Percentiles rank a stretch among this genome's conserved stretches.
Evolutionary conservation across 2,888 invertebrate species (phyloP).

Genomic region (Gymnosoma rotundatum): DNA sequence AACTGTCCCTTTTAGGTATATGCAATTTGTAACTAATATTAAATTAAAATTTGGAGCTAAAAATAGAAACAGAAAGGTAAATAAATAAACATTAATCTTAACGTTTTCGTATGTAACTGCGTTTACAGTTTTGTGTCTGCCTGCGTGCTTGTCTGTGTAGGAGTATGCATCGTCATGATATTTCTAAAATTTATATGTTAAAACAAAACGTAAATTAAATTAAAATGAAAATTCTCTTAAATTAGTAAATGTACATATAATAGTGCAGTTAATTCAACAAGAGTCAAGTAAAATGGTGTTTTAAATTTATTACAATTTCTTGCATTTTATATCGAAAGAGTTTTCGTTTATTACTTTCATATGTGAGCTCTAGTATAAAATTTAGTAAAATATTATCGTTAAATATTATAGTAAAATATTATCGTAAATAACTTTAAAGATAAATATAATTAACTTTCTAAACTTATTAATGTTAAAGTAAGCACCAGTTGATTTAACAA

Average conservation of each 20-base stretch:
- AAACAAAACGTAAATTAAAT: slow-evolving; percentile 59
- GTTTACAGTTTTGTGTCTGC: neutral
- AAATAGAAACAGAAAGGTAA: slow-evolving; percentile 33
- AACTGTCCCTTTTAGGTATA: neutral
- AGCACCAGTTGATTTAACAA: neutral
- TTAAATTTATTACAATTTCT: slow-evolving; percentile 55
- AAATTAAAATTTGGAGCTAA: slow-evolving; percentile 34
- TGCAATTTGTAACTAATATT: slow-evolving; percentile 28
- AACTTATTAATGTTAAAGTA: slow-evolving; percentile 9
- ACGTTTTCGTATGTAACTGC: neutral
- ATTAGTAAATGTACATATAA: slow-evolving; percentile 42
- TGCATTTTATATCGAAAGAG: slow-evolving; percentile 4
- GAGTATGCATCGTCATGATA: slow-evolving; percentile 14
- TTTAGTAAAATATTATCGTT: neutral
- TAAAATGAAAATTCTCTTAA: slow-evolving; percentile 56
- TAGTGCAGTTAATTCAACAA: slow-evolving; percentile 10
- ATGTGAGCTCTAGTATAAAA: neutral
- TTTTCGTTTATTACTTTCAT: slow-evolving; percentile 19
- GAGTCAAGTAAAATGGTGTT: slow-evolving; percentile 10
- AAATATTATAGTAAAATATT: neutral
- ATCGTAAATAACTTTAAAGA: slow-evolving; percentile 1
- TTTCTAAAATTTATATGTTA: slow-evolving; percentile 47
- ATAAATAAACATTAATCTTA: slow-evolving; percentile 57
- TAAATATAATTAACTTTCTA: slow-evolving; percentile 15
- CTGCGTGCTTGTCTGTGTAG: slow-evolving; percentile 3